Percentiles rank a stretch among this genome's conserved stretches.
These are phyloP conservation scores for Chloromyia formosa DNA, from an alignment of 2,888 invertebrate species.

Conservation along the genomic window DNA sequence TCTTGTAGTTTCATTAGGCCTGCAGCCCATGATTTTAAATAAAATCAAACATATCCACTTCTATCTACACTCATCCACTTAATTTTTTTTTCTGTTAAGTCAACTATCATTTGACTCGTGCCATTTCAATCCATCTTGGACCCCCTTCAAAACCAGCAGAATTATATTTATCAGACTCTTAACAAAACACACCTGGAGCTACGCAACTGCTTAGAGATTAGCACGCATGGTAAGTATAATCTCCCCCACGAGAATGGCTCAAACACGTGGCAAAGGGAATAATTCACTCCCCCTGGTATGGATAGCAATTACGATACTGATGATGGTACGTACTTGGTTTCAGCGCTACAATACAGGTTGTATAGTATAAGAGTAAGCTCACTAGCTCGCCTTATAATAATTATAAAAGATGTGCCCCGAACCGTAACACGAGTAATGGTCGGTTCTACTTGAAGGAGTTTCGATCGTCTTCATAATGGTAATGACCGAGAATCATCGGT, in stretches of 20 bases:
- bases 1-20: no score
- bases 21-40: no score
- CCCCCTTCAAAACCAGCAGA: no score
- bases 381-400: conserved; percentile 14
- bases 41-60: no score
- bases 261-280: conserved; percentile 32
- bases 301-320: conserved; percentile 17
- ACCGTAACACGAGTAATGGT: conserved; percentile 31
- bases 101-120: no score
- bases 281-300: conserved; percentile 11
- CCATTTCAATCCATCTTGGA: no score
- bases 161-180: no score
- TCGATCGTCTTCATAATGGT: conserved; percentile 28
- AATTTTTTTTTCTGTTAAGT: no score
- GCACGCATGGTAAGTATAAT: not conserved
- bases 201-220: conserved; percentile 27
- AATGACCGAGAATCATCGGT: conserved; percentile 34
- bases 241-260: conserved; percentile 25
- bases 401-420: conserved; percentile 25
- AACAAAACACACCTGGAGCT: conserved; percentile 1
- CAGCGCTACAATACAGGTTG: no score
- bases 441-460: conserved; percentile 8
- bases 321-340: not conserved
- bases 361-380: not conserved
- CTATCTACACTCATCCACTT: no score